Percentiles rank a stretch among this genome's conserved stretches.
Conservation (phyloP, 64 coral and sea anemone genomes). For the Montipora sp. region DNA sequence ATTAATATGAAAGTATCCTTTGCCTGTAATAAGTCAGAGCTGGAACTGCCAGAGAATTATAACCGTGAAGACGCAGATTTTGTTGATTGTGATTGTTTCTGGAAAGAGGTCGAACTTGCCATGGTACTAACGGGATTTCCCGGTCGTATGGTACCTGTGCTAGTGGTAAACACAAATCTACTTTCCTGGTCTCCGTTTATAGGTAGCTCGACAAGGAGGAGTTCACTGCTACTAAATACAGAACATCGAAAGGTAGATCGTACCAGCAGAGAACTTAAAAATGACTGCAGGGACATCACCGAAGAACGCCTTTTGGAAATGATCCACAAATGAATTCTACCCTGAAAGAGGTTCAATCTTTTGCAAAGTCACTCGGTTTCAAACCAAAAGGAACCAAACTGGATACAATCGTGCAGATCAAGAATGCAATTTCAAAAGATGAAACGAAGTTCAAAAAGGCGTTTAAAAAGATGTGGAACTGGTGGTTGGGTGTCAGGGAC, state of each 20-base stretch:
- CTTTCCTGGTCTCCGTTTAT: constrained; percentile 69
- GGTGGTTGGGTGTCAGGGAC: constrained; percentile 34
- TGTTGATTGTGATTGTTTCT: constrained; percentile 45
- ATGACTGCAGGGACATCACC: constrained; percentile 68
- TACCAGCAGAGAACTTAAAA: constrained; percentile 38
- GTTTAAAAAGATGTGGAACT: constrained; percentile 50
- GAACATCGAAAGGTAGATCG: constrained; percentile 54
- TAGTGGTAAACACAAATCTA: constrained; percentile 51
- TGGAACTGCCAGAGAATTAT: constrained; percentile 41
- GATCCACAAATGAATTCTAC: constrained; percentile 20
- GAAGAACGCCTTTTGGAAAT: constrained; percentile 66
- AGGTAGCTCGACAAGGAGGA: constrained; percentile 17
- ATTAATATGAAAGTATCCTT: constrained; percentile 69
- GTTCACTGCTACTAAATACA: constrained; percentile 49
- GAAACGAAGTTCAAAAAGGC: constrained; percentile 69
- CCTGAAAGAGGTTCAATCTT: constrained; percentile 20
- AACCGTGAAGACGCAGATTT: background rate
- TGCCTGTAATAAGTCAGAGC: constrained; percentile 6
- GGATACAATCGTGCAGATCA: constrained; percentile 44
- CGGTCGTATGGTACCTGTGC: background rate
- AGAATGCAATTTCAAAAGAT: constrained; percentile 51
- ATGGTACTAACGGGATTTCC: constrained; percentile 62
- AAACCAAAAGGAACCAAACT: constrained; percentile 52
- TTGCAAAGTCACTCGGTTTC: constrained; percentile 49
- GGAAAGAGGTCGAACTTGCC: constrained; percentile 24